Percentiles rank a stretch among this genome's conserved stretches.
Conservation (phyloP, 2,888 invertebrate genomes). For the Lamproptera curius region DNA sequence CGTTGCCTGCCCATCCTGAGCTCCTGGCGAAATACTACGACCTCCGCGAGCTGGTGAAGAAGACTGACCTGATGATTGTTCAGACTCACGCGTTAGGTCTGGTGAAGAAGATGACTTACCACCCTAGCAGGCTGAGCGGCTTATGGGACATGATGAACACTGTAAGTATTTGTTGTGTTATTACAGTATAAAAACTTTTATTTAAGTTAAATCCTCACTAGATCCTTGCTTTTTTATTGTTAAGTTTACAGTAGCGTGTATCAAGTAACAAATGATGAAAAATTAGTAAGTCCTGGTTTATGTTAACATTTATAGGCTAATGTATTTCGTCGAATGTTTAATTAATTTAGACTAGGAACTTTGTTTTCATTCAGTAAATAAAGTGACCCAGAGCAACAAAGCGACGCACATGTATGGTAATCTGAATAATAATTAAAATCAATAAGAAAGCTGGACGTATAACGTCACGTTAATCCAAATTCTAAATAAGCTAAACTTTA, state of each 20-base stretch:
- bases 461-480: too few species aligned
- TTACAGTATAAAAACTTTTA: too few species aligned
- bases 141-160: conserved; percentile 88
- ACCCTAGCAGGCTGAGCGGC: conserved; percentile 86
- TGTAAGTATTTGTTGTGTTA: conserved; percentile 77
- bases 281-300: neutral
- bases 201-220: too few species aligned
- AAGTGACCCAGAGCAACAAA: too few species aligned
- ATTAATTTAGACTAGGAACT: neutral
- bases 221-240: neutral
- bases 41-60: conserved; percentile 80
- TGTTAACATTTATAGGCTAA: neutral
- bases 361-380: too few species aligned
- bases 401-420: too few species aligned
- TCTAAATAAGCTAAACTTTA: too few species aligned
- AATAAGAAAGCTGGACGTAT: too few species aligned
- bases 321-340: neutral
- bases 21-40: conserved; percentile 84
- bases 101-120: conserved; percentile 83
- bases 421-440: too few species aligned
- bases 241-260: too few species aligned
- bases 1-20: conserved; percentile 81
- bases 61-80: conserved; percentile 82
- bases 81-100: conserved; percentile 82
- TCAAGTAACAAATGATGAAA: neutral